These are phyloP conservation scores for Unio pictorum DNA, from an alignment of 2,888 invertebrate genomes.

Conservation along the genomic window DNA sequence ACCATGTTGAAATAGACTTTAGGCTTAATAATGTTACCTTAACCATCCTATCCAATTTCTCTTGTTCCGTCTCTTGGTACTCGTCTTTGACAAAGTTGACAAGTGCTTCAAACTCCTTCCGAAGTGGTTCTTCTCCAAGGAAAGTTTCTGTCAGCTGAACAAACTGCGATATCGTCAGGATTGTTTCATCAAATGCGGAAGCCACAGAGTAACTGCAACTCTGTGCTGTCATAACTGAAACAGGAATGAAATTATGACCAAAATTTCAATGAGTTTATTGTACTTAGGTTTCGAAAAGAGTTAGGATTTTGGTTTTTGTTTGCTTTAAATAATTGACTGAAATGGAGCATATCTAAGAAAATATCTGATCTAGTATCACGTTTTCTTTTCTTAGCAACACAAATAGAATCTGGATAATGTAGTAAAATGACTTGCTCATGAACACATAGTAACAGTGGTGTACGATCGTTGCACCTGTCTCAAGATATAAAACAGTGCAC, in stretches of 20 bases:
- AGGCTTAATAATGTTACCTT: conserved; percentile 47
- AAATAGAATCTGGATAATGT: too few relatives aligned
- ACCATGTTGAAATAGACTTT: background rate
- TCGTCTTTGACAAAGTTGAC: conserved; percentile 62
- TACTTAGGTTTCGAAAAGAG: too few relatives aligned
- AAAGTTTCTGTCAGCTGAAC: conserved; percentile 69
- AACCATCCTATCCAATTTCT: conserved; percentile 65
- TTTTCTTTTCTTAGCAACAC: too few relatives aligned
- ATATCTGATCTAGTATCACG: too few relatives aligned
- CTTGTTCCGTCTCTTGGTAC: conserved; percentile 69
- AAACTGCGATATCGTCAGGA: conserved; percentile 68
- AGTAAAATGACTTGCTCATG: too few relatives aligned
- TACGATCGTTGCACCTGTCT: too few relatives aligned
- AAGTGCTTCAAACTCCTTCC: conserved; percentile 52
- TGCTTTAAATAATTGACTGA: too few relatives aligned
- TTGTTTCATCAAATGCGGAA: conserved; percentile 68
- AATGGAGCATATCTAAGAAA: too few relatives aligned
- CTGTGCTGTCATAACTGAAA: conserved; percentile 40
- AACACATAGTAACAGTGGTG: too few relatives aligned
- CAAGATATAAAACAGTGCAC: too few relatives aligned
- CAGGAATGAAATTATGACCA: background rate
- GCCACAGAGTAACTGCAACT: conserved; percentile 61
- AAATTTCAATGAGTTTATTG: too few relatives aligned
- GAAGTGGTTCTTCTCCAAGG: conserved; percentile 60
- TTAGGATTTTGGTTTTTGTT: too few relatives aligned